A percentile compares a stretch with the other conserved stretches of the same genome.
Evolutionary conservation across 2,888 invertebrate genomes (phyloP).

Genomic region (Nymphalis urticae): DNA sequence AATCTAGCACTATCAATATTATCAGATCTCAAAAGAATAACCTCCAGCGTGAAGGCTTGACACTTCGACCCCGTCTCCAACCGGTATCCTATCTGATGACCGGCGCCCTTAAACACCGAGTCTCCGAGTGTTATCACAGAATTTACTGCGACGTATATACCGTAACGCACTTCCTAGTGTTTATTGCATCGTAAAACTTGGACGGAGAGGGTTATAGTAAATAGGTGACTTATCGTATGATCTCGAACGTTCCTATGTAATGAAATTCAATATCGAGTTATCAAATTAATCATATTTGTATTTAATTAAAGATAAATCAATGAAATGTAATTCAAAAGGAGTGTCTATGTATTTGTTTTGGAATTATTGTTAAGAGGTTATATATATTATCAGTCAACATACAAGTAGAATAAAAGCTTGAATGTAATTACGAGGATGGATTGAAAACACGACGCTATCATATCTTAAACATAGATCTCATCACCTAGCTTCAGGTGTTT

Average conservation of each 20-base stretch:
- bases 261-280: slow-evolving; percentile 18
- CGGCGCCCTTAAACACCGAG: slow-evolving; percentile 45
- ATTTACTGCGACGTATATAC: slow-evolving; percentile 46
- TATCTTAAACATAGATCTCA: no score
- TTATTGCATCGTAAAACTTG: slow-evolving; percentile 46
- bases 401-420: no score
- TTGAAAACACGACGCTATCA: no score
- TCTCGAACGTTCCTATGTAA: slow-evolving; percentile 25
- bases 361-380: no score
- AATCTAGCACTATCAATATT: neutral
- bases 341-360: no score
- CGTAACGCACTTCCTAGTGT: slow-evolving; percentile 45
- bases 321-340: no score
- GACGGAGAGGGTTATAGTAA: slow-evolving; percentile 35
- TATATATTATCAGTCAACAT: no score
- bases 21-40: slow-evolving; percentile 10
- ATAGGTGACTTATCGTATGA: slow-evolving; percentile 32
- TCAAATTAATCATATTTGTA: slow-evolving; percentile 10
- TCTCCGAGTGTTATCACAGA: slow-evolving; percentile 45
- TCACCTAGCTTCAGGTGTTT: neutral
- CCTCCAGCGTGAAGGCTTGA: slow-evolving; percentile 51
- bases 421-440: no score
- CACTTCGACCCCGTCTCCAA: slow-evolving; percentile 57
- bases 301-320: slow-evolving; percentile 1
- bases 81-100: slow-evolving; percentile 65